Evolutionary conservation across 2,888 invertebrate species (phyloP).

Genomic region (Thymelicus acteon): DNA sequence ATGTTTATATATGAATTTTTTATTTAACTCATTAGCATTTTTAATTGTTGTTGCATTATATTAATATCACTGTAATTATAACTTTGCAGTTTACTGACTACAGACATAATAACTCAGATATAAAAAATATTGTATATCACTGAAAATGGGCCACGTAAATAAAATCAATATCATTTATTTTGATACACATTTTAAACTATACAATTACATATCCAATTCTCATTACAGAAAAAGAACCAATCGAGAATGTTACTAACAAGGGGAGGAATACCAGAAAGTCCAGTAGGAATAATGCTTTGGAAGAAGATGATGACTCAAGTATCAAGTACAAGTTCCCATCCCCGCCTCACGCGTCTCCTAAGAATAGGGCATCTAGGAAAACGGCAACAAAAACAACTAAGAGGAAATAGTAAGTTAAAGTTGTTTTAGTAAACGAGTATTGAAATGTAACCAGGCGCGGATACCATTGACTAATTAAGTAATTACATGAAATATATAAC

Average conservation of each 20-base stretch:
- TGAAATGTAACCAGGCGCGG: neutral
- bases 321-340: conserved; percentile 50
- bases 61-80: too few species aligned
- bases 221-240: conserved; percentile 4
- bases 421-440: neutral
- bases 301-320: conserved; percentile 36
- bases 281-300: neutral
- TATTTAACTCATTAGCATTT: too few species aligned
- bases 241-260: neutral
- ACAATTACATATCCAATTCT: neutral
- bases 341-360: conserved; percentile 32
- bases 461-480: neutral
- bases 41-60: too few species aligned
- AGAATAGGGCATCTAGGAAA: conserved; percentile 1
- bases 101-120: too few species aligned
- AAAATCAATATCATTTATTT: too few species aligned
- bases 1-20: too few species aligned
- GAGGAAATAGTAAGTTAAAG: conserved; percentile 9
- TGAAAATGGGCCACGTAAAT: too few species aligned
- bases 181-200: too few species aligned
- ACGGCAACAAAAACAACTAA: neutral
- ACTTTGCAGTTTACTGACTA: too few species aligned
- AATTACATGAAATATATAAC: too few species aligned
- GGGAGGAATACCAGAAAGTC: conserved; percentile 14
- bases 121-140: too few species aligned